phyloP scores from a whole-genome alignment of 2,113 vertebrate genomes.

The Pelusios castaneus region DNA sequence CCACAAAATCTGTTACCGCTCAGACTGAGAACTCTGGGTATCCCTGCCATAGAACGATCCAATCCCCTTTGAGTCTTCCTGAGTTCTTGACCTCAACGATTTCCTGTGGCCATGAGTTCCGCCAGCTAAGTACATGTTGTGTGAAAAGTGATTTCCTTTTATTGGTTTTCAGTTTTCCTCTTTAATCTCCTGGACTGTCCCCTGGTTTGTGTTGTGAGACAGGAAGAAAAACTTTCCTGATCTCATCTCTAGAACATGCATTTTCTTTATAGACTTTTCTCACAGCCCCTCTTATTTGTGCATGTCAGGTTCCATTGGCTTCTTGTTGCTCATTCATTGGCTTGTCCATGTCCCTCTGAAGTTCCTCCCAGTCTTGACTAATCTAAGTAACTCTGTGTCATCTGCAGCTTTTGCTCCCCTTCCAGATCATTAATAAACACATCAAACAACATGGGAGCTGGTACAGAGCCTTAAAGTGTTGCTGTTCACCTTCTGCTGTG shows the following conservation, averaged over 20 bases:
- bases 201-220: no score
- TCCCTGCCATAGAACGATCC: no score
- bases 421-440: neutral
- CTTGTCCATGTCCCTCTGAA: neutral
- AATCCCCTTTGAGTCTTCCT: no score
- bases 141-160: no score
- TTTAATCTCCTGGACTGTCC: neutral
- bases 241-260: neutral
- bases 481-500: no score
- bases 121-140: no score
- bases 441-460: neutral
- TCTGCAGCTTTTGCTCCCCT: neutral
- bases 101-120: no score
- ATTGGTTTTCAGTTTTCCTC: no score
- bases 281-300: neutral
- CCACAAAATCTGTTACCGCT: no score
- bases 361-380: neutral
- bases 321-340: neutral
- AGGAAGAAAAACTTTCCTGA: neutral
- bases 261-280: neutral
- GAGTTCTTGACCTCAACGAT: no score
- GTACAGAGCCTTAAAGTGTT: neutral
- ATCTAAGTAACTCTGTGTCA: neutral
- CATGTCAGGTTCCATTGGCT: neutral
- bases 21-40: no score